phyloP scores from a whole-genome alignment of 2,888 invertebrate species.

The Drosophila paramelanica region DNA sequence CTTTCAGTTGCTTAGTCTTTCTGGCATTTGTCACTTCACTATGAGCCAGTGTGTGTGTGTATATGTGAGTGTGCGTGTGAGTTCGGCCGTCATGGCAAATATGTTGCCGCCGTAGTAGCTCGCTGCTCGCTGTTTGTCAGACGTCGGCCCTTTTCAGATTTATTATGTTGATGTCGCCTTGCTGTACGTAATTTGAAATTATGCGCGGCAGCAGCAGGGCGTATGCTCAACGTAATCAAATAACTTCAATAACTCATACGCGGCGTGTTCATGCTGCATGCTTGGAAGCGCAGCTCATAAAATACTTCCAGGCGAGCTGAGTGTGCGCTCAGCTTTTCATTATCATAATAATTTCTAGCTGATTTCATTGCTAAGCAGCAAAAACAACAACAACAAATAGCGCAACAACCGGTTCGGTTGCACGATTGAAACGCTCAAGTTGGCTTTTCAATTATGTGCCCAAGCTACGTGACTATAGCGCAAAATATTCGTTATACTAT shows the following conservation, averaged over 20 bases:
- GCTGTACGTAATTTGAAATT: conserved; percentile 74
- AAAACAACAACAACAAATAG: conserved; percentile 12
- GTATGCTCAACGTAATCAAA: conserved; percentile 77
- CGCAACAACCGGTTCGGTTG: conserved; percentile 52
- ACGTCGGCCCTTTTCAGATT: conserved; percentile 63
- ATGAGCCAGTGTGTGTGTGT: conserved; percentile 9
- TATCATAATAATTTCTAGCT: conserved; percentile 78
- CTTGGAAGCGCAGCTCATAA: conserved; percentile 31
- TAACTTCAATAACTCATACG: conserved; percentile 76
- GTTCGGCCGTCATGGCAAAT: conserved; percentile 50
- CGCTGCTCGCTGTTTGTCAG: conserved; percentile 66
- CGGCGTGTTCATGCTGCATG: conserved; percentile 43
- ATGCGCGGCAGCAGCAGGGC: conserved; percentile 61
- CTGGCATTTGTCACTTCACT: conserved; percentile 61
- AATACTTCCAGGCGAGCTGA: conserved; percentile 26
- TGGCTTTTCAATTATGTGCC: conserved; percentile 78
- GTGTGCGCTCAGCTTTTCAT: conserved; percentile 59
- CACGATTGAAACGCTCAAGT: conserved; percentile 72
- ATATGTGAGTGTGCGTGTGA: conserved; percentile 12
- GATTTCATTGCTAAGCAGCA: conserved; percentile 61
- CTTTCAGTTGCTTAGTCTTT: conserved; percentile 53
- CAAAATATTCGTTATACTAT: conserved; percentile 59
- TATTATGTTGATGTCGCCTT: conserved; percentile 70
- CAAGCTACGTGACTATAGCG: conserved; percentile 70
- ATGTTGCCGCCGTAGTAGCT: conserved; percentile 40